Conservation (phyloP, 2,113 vertebrate genomes). For the Quiscalus mexicanus region DNA sequence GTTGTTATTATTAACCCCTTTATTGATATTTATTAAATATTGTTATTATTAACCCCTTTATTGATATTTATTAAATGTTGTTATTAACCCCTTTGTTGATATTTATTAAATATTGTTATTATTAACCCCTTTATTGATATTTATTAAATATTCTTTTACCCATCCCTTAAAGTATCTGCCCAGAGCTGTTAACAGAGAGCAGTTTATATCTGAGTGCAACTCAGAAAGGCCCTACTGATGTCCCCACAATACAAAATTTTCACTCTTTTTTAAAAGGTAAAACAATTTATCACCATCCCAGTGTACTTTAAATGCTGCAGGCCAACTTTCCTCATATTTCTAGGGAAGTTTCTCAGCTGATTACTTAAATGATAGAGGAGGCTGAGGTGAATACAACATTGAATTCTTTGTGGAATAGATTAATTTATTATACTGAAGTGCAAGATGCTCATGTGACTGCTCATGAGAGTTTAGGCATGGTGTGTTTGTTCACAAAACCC, state of each 20-base stretch:
- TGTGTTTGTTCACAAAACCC: not conserved
- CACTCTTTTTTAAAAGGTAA: not conserved
- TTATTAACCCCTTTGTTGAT: no score
- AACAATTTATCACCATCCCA: accelerated
- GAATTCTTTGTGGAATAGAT: not conserved
- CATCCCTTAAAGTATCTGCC: not conserved
- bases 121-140: no score
- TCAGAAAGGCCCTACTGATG: not conserved
- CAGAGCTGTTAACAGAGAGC: not conserved
- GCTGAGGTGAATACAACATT: not conserved
- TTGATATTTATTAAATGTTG: no score
- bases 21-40: no score
- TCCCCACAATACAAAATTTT: not conserved
- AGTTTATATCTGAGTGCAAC: not conserved
- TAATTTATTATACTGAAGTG: not conserved
- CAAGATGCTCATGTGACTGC: not conserved
- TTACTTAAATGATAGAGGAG: not conserved
- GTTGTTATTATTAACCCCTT: no score
- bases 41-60: no score
- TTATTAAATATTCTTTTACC: no score
- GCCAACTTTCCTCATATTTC: not conserved
- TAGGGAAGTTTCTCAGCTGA: not conserved
- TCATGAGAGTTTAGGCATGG: not conserved
- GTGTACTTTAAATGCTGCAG: not conserved
- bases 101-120: no score